Percentiles rank a stretch among this genome's conserved stretches.
These are phyloP conservation scores for Calephelis nemesis DNA, from an alignment of 1,140 invertebrate species.

Conservation along the genomic window DNA sequence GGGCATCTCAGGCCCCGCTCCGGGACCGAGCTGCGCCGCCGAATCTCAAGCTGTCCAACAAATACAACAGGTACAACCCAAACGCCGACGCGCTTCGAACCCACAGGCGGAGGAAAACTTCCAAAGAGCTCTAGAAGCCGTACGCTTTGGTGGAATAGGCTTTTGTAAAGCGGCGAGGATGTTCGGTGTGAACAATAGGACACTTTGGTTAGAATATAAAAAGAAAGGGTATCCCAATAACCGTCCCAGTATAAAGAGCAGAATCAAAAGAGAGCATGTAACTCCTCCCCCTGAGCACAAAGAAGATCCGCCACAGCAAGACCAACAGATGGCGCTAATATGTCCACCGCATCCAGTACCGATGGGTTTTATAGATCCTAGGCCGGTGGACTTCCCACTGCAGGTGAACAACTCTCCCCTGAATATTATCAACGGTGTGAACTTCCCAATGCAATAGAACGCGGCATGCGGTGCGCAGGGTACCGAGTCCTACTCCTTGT, in stretches of 20 bases:
- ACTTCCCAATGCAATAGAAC: constrained; percentile 85
- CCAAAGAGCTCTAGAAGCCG: constrained; percentile 87
- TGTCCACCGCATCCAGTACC: constrained; percentile 74
- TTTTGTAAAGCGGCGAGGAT: constrained; percentile 90
- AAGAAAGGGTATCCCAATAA: constrained; percentile 89
- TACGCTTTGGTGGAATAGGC: constrained; percentile 89
- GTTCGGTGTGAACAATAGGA: constrained; percentile 90
- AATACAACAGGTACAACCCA: constrained; percentile 34
- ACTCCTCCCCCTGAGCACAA: constrained; percentile 74
- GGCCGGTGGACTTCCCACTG: constrained; percentile 79
- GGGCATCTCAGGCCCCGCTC: constrained; percentile 49
- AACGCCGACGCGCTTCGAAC: constrained; percentile 68
- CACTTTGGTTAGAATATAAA: constrained; percentile 91
- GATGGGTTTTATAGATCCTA: constrained; percentile 81
- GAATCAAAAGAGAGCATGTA: constrained; percentile 83
- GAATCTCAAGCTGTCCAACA: constrained; percentile 36
- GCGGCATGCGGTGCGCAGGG: constrained; percentile 62
- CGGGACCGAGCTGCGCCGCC: constrained; percentile 44
- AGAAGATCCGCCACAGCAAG: constrained; percentile 63
- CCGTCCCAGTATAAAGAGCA: constrained; percentile 85
- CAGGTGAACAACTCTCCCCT: constrained; percentile 80
- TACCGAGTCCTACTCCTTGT: constrained; percentile 53
- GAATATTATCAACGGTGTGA: constrained; percentile 84
- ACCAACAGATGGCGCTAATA: constrained; percentile 63
- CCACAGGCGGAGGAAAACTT: constrained; percentile 90